phyloP scores from a whole-genome alignment of 1,140 invertebrate genomes.

The Hylyphantes graminicola region DNA sequence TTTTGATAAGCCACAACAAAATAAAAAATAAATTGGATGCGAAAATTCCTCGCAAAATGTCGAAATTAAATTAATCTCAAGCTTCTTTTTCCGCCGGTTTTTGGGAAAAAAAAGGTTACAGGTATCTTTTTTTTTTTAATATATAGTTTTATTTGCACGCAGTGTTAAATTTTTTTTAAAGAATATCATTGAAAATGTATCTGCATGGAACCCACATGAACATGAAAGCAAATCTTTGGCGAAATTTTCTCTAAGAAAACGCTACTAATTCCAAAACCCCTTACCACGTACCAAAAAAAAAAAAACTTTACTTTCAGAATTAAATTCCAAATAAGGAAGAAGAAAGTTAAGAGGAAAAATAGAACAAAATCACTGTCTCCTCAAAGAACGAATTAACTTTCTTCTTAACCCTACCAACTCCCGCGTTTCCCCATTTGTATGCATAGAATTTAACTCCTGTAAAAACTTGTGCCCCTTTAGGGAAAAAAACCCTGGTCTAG shows the following conservation, averaged over 20 bases:
- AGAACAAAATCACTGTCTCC: slow-evolving; percentile 21
- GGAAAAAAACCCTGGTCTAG: too few species aligned
- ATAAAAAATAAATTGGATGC: too few species aligned
- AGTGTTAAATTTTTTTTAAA: too few species aligned
- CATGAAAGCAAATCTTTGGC: neutral
- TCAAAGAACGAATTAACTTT: neutral
- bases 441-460: slow-evolving; percentile 35
- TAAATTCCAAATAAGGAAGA: slow-evolving; percentile 36
- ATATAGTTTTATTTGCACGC: too few species aligned
- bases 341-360: neutral
- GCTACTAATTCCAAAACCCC: neutral
- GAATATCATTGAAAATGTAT: too few species aligned
- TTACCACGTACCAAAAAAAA: neutral
- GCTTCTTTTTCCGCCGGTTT: too few species aligned
- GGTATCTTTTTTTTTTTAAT: too few species aligned
- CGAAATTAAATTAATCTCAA: too few species aligned
- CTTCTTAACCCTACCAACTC: slow-evolving; percentile 3
- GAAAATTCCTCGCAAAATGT: too few species aligned
- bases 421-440: slow-evolving; percentile 28
- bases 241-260: neutral
- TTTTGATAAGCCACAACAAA: too few species aligned
- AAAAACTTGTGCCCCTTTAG: neutral
- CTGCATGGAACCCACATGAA: too few species aligned
- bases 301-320: slow-evolving; percentile 39
- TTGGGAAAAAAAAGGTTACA: too few species aligned